Percentiles rank a stretch among this genome's conserved stretches.
Evolutionary conservation across 1,140 invertebrate species (phyloP).

Genomic region (Anthonomus grandis): DNA sequence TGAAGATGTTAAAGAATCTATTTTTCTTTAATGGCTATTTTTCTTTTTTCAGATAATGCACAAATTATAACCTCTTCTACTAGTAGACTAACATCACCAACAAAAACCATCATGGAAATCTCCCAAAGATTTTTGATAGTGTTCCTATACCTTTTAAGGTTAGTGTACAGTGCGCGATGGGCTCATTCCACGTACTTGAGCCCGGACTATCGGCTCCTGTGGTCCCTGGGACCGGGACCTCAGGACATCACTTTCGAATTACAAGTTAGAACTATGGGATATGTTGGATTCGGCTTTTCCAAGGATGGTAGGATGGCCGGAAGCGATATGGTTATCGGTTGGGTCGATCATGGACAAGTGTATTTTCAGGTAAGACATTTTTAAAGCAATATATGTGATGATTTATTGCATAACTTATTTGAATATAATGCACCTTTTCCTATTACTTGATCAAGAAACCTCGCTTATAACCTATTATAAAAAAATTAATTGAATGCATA

Average conservation of each 20-base stretch:
- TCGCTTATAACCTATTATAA: too few relatives aligned
- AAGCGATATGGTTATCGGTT: constrained; percentile 70
- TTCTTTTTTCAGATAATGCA: constrained; percentile 23
- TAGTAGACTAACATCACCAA: background rate
- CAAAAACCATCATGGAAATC: constrained; percentile 31
- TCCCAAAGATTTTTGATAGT: constrained; percentile 34
- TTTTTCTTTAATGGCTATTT: too few relatives aligned
- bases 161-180: constrained; percentile 41
- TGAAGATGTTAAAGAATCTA: too few relatives aligned
- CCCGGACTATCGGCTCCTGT: constrained; percentile 46
- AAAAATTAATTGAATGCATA: too few relatives aligned
- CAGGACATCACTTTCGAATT: constrained; percentile 74
- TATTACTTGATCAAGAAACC: too few relatives aligned
- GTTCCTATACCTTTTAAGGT: constrained; percentile 34
- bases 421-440: too few relatives aligned
- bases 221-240: constrained; percentile 46
- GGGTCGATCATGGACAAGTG: constrained; percentile 67
- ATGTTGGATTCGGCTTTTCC: constrained; percentile 78
- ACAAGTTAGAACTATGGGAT: constrained; percentile 75
- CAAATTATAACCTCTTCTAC: too few relatives aligned
- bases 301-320: constrained; percentile 66
- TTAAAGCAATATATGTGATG: too few relatives aligned
- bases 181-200: constrained; percentile 46
- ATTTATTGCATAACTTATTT: too few relatives aligned
- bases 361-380: constrained; percentile 61